Evolutionary conservation across 1,140 invertebrate species (phyloP), one percentile per base, ranked within the genome.

Genomic region (Habropoda laboriosa): DNA sequence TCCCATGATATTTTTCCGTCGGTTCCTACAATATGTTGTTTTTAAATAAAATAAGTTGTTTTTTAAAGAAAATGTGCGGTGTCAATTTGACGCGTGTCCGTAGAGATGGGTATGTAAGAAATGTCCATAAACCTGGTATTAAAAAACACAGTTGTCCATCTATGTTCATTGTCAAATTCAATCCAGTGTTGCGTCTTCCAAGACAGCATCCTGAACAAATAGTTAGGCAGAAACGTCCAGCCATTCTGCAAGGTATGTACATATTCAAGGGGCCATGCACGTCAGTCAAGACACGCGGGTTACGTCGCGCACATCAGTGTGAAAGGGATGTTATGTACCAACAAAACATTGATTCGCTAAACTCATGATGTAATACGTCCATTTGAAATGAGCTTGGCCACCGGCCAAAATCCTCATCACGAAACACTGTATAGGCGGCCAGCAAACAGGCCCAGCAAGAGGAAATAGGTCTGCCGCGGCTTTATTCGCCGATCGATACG

Each of bases 331-430:
- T 85, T 86, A 85, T 85, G 77, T 83, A 80, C 83, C 81, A 74
- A 89, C 85, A 87, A 89, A 90, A 89, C 88, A 91, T 91, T 90
- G 89, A 91, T 90, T 91, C 86, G 85, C 89, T 90, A 90, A 90
- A 90, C 86, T 90, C 89, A 89, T 91, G 89, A 90, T 90, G 89
- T 90, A 90, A 90, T 90, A 90, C 89, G 88, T 89, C 87, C 88
- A 90, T 91, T 89, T 86, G 89, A 89, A 91, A 91, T 90, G 90
- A 91, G 89, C 85, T 91, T 91, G 90, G 90, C 87, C 67, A 63
- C 2, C 21, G 68, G 87, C 90, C 90, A 91, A 82, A 85, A 90
- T 90, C 82, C 85, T 87, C 89, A 82, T 91, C 89, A 87, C 89
- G 88, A 91, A 89, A 91, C 89, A 88, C 82, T 82, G 87, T 90